Percentiles rank a stretch among this genome's conserved stretches.
Evolutionary conservation across 2,797 vertebrate genomes (phyloP).

Genomic region (Rhinichthys osculus): DNA sequence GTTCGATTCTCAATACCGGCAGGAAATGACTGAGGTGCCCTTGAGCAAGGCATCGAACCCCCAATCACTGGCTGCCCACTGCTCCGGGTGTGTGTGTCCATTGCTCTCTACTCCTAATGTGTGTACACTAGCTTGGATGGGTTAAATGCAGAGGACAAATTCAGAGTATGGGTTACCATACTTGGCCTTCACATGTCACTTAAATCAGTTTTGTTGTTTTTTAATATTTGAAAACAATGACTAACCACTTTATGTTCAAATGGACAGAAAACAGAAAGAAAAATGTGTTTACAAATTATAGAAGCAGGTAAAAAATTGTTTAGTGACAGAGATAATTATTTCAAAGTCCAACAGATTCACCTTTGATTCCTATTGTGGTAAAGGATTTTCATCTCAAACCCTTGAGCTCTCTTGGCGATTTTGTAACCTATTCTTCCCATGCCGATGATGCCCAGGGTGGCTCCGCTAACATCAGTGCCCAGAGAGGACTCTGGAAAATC

Average conservation of each 20-base stretch:
- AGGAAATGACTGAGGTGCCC: no score
- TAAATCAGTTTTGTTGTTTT: not conserved
- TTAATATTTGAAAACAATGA: not conserved
- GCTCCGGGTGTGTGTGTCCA: no score
- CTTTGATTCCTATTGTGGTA: conserved; percentile 82
- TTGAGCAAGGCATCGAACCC: no score
- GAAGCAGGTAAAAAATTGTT: not conserved
- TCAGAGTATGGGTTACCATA: no score
- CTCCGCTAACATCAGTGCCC: conserved; percentile 76
- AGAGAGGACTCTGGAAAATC: conserved; percentile 66
- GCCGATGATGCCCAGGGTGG: conserved; percentile 81
- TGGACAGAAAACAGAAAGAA: not conserved
- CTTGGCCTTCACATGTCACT: no score
- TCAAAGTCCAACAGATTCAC: conserved; percentile 64
- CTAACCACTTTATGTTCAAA: not conserved
- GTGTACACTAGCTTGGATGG: no score
- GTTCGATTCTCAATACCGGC: no score
- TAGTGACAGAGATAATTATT: not conserved
- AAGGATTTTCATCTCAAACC: conserved; percentile 85
- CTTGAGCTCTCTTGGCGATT: conserved; percentile 78
- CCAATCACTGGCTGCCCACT: no score
- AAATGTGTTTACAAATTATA: not conserved
- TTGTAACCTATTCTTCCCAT: conserved; percentile 84
- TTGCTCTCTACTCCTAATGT: no score
- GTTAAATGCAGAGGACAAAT: no score